Evolutionary conservation across 2,888 invertebrate genomes (phyloP), one percentile per base, ranked within the genome.

Genomic region (Hoplodrina blanda): DNA sequence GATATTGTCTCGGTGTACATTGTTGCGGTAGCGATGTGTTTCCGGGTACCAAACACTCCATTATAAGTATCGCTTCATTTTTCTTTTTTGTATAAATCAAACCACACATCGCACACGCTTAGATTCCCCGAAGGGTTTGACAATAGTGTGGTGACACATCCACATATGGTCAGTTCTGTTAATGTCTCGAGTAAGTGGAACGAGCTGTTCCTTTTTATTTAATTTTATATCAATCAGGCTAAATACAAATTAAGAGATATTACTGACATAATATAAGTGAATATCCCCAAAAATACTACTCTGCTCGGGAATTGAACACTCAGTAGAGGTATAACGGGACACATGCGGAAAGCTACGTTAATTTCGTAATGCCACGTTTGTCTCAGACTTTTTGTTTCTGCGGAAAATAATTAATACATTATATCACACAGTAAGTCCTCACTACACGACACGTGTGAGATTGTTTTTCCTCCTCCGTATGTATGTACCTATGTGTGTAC

Each of bases 1-100:
- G 54, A 59, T 78, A 46, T 78, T 53, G 60, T 25, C 57, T n/a
- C 15, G 15, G 10, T 56, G 63, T 53, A n/a, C 20, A 54, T 49
- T 62, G 37, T 46, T 56, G n/a, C n/a, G n/a, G n/a, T n/a, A n/a
- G 46, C 4, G 17, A 20, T 6, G 54, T 46, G 53, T 30, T 73
- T 53, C 46, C 25, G 11, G 30, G 41, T 17, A 6, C 1, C 15
- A 20, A 3, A 54, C 13, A 3, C 17, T n/a, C 20, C 20, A 11
- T 11, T 10, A 46, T 46, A 46, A 8, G 37, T 37, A 8, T n/a
- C 10, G 13, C 30, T 19, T 25, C 52, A 5, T 49, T 41, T 37
- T n/a, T n/a, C n/a, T n/a, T n/a, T 53, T 10, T 61, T n/a, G 41
- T 10, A n/a, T 7, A 7, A 37, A 8, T 37, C 8, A 37, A 37